phyloP scores from a whole-genome alignment of 2,888 invertebrate genomes.

The Salticus scenicus region DNA sequence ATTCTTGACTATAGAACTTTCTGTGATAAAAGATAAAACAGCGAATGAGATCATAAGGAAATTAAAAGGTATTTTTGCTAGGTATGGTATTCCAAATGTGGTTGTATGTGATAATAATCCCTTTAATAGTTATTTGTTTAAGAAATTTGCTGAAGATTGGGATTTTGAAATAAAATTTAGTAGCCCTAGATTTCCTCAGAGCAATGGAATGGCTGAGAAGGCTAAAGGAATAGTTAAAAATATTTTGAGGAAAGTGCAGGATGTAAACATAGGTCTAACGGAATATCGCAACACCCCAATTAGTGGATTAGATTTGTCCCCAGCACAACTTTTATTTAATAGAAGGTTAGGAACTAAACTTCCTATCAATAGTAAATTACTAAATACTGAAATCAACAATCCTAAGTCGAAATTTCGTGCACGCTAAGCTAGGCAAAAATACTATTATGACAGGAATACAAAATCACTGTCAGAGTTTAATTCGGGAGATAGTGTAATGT shows the following conservation, averaged over 20 bases:
- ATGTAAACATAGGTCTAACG: constrained; percentile 1
- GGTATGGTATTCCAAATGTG: background rate
- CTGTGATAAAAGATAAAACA: background rate
- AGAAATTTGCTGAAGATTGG: background rate
- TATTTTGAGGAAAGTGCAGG: no score
- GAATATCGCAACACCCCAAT: constrained; percentile 20
- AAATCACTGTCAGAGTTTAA: background rate
- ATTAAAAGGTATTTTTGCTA: background rate
- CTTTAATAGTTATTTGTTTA: constrained; percentile 15
- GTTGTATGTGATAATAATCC: no score
- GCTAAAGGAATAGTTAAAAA: no score
- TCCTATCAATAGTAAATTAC: no score
- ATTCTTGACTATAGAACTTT: background rate
- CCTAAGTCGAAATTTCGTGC: background rate
- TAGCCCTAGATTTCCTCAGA: no score
- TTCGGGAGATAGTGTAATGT: background rate
- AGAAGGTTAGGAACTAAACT: no score
- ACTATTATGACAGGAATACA: background rate
- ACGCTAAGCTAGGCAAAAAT: background rate
- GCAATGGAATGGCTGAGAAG: no score
- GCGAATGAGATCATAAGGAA: background rate
- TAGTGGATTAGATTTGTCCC: no score
- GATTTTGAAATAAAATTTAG: no score
- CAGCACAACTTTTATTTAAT: no score
- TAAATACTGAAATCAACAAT: background rate